phyloP scores from a whole-genome alignment of 2,797 vertebrate species.

The Tapirus indicus region DNA sequence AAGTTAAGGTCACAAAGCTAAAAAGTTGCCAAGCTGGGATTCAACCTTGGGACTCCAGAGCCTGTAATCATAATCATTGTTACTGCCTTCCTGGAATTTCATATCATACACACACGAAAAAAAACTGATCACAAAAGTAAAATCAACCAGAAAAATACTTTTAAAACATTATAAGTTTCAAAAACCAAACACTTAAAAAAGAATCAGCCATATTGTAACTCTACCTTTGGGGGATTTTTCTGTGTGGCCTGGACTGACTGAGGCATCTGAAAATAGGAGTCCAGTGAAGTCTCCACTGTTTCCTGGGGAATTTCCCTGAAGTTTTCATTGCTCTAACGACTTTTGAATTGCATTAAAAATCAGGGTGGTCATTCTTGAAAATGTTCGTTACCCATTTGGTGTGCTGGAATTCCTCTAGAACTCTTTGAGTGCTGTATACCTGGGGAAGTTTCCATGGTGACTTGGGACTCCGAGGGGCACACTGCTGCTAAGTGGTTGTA shows the following conservation, averaged over 20 bases:
- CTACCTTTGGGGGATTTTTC: not conserved
- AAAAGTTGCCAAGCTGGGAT: conserved; percentile 12
- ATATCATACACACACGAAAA: not conserved
- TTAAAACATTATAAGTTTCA: conserved; percentile 10
- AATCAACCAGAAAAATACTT: conserved; percentile 52
- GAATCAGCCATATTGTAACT: conserved; percentile 18
- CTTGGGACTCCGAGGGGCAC: not conserved
- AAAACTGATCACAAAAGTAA: conserved; percentile 40
- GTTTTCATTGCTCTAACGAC: conserved; percentile 48
- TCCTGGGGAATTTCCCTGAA: conserved; percentile 27
- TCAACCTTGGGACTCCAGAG: not conserved
- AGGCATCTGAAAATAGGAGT: conserved; percentile 11
- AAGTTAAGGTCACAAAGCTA: not conserved
- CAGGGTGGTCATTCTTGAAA: not conserved
- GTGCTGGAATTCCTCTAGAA: not conserved
- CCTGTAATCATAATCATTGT: not conserved
- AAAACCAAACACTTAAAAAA: conserved; percentile 25
- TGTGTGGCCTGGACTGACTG: not conserved
- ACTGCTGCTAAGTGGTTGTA: not conserved
- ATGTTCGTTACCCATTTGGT: not conserved
- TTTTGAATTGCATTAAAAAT: conserved; percentile 41
- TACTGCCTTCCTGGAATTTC: conserved; percentile 45
- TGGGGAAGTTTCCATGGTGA: not conserved
- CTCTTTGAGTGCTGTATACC: not conserved
- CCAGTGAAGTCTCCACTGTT: not conserved